Conservation (phyloP, 2,113 vertebrate species). For the Melanostigma gelatinosum region DNA sequence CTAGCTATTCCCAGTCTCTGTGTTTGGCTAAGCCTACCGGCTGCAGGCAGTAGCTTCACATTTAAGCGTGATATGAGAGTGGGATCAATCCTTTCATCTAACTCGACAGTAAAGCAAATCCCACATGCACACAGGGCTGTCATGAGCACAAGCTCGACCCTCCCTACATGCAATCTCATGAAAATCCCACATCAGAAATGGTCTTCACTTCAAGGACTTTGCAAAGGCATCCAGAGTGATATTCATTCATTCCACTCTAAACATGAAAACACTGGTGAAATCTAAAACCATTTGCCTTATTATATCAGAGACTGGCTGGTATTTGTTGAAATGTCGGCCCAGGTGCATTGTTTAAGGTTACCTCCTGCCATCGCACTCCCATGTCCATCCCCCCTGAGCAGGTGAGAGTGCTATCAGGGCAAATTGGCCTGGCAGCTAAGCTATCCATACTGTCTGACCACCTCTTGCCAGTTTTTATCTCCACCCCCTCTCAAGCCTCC, state of each 20-base stretch:
- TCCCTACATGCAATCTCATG: not conserved
- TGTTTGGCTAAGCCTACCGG: not conserved
- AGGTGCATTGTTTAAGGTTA: not conserved
- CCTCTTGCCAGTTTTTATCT: constrained; percentile 65
- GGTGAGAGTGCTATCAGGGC: constrained; percentile 44
- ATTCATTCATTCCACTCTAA: not conserved
- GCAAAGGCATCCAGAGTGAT: not conserved
- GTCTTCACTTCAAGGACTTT: not conserved
- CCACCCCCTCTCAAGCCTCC: constrained; percentile 31
- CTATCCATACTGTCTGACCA: constrained; percentile 67
- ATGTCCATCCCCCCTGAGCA: not conserved
- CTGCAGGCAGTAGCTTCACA: not conserved
- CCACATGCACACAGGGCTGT: not conserved
- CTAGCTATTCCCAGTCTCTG: not conserved
- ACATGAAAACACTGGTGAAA: not conserved
- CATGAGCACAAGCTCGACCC: too few relatives aligned
- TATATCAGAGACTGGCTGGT: not conserved
- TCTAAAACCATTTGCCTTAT: not conserved
- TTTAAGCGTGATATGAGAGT: not conserved
- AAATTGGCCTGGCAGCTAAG: constrained; percentile 49
- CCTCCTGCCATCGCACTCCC: not conserved
- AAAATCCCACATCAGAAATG: not conserved
- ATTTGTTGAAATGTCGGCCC: not conserved
- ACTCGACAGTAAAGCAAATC: not conserved
- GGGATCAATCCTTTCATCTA: not conserved